Evolutionary conservation across 1,140 invertebrate genomes (phyloP), one percentile per base, ranked within the genome.

Genomic region (Bombus picipes): DNA sequence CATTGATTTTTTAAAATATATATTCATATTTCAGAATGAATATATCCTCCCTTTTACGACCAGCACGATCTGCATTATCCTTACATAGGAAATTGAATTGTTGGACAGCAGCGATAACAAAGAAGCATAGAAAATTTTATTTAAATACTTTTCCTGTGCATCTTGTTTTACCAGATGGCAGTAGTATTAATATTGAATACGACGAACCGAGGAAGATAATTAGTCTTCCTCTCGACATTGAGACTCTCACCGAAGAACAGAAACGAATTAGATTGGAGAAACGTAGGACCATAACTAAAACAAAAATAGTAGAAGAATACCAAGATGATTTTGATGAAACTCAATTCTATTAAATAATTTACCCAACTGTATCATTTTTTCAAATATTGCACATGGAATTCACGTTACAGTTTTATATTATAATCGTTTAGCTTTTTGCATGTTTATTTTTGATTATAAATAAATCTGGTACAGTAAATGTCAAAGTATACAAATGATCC

Each of bases 121-220:
- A 96, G 92, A 96, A 97, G n/a, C 96, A 97, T 86, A 96, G 97
- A 87, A 95, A 96, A 77, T 90, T 96, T 5, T 98, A 98, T 93
- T 92, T 96, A n/a, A 96, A 96, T 85, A 96, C 95, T 66, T 98
- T 98, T 96, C 97, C 97, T 81, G 97, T 97, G 1, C 93, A 96
- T 70, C 91, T 99, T 1, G 97, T 99, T 39, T 95, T 97, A 47
- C 95, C 98, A 4, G 97, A 99, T 96, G 98, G 98, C 74, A 98
- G 98, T 73, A 97, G 97, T 72, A 97, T 98, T 84, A 97, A 96
- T 62, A 97, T 98, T 43, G 95, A 97, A 88, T 98, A 99, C 93
- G 96, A 97, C 86, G 97, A 98, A 94, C 98, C 98, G 13, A 95
- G 97, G 83, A 96, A 96, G 95, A 98, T 99, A 85, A 98, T 99